Conservation (phyloP, 2,888 invertebrate species). For the Dermolepida albohirtum region DNA sequence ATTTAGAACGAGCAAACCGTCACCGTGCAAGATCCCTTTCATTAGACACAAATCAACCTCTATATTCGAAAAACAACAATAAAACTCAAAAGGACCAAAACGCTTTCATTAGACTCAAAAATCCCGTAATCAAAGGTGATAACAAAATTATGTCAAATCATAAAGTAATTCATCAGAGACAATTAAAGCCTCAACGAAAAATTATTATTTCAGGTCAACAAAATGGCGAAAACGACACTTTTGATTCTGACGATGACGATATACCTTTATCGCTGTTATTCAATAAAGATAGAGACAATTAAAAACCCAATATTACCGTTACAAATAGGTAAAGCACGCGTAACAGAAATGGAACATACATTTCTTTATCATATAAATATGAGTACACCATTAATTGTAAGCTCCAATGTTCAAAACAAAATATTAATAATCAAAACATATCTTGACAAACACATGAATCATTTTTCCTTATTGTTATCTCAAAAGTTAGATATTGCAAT, state of each 20-base stretch:
- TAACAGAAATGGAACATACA: no score
- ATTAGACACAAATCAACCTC: constrained; percentile 2
- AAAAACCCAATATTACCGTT: no score
- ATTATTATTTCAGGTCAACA: constrained; percentile 4
- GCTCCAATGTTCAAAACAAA: no score
- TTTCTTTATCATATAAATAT: no score
- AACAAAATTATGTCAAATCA: constrained; percentile 15
- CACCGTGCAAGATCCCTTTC: constrained; percentile 10
- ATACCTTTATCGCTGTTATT: background rate
- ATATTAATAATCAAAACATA: no score
- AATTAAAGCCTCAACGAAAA: constrained; percentile 12
- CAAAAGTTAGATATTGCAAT: no score
- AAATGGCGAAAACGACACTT: background rate
- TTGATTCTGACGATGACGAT: constrained; percentile 10
- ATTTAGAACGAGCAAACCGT: constrained; percentile 8
- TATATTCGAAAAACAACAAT: constrained; percentile 6
- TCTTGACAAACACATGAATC: no score
- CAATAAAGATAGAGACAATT: background rate
- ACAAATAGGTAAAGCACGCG: no score
- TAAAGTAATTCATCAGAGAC: constrained; percentile 7
- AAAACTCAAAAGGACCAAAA: background rate
- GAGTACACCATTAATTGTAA: no score
- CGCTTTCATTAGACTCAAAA: background rate
- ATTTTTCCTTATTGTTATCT: no score
- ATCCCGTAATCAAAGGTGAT: background rate